Evolutionary conservation across 2,113 vertebrate species (phyloP).

Genomic region (Micromys minutus): DNA sequence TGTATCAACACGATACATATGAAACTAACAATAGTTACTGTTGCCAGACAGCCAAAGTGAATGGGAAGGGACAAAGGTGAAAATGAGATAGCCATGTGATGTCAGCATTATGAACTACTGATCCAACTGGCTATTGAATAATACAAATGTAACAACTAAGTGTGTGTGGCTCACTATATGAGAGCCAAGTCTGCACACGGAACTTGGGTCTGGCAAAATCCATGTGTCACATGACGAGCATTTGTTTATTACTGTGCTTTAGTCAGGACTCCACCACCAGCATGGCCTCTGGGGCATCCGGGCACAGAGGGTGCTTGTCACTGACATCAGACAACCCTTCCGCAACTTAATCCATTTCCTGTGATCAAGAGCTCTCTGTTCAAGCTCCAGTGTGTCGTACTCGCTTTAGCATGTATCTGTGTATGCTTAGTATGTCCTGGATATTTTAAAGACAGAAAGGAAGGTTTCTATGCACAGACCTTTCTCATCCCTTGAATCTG

Average conservation of each 20-base stretch:
- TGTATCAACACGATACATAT: not conserved
- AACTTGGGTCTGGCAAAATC: not conserved
- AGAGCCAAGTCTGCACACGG: not conserved
- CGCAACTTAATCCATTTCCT: not conserved
- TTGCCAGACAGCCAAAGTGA: not conserved
- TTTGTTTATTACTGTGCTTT: not conserved
- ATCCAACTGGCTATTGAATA: not conserved
- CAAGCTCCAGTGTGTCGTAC: not conserved
- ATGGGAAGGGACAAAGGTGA: not conserved
- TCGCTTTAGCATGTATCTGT: not conserved
- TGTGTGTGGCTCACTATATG: not conserved
- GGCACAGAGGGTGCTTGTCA: not conserved
- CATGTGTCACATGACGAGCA: not conserved
- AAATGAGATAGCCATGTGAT: not conserved
- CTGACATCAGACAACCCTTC: too few species aligned
- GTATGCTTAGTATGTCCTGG: not conserved
- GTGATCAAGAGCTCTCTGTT: not conserved
- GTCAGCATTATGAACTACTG: not conserved
- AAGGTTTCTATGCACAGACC: not conserved
- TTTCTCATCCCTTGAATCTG: constrained; percentile 27
- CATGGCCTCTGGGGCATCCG: not conserved
- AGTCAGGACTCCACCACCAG: not conserved
- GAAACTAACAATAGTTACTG: not conserved
- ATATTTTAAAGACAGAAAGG: not conserved
- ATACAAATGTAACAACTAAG: not conserved